These are phyloP conservation scores for Bos javanicus DNA, from an alignment of 2,113 vertebrate genomes.

Conservation along the genomic window DNA sequence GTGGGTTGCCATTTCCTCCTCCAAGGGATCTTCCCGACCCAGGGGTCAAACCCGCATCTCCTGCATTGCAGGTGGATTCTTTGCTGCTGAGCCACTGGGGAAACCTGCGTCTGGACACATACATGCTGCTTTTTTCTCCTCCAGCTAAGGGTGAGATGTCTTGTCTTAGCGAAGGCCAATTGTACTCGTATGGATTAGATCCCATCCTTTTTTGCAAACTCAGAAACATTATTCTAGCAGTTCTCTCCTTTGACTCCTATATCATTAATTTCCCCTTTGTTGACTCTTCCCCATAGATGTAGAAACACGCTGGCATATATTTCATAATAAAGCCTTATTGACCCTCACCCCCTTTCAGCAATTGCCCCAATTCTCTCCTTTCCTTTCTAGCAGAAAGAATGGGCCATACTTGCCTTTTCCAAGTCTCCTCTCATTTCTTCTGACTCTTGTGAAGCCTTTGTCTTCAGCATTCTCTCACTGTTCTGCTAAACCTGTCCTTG, in stretches of 20 bases:
- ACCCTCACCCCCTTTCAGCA: not conserved
- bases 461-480: not conserved
- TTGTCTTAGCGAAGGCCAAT: not conserved
- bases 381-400: not conserved
- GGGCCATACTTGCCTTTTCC: not conserved
- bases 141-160: too few species aligned
- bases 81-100: not conserved
- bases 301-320: not conserved
- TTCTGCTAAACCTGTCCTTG: not conserved
- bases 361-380: not conserved
- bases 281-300: not conserved
- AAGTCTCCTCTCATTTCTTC: not conserved
- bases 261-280: not conserved
- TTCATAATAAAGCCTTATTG: not conserved
- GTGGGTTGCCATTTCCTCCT: not conserved
- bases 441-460: not conserved
- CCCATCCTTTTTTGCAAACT: not conserved
- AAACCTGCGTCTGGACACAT: not conserved
- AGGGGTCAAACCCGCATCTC: not conserved
- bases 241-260: not conserved
- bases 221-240: not conserved
- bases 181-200: not conserved
- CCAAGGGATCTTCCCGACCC: not conserved
- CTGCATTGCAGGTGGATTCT: not conserved
- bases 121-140: not conserved